phyloP scores from a whole-genome alignment of 2,888 invertebrate species.

The Megastigmus dorsalis region DNA sequence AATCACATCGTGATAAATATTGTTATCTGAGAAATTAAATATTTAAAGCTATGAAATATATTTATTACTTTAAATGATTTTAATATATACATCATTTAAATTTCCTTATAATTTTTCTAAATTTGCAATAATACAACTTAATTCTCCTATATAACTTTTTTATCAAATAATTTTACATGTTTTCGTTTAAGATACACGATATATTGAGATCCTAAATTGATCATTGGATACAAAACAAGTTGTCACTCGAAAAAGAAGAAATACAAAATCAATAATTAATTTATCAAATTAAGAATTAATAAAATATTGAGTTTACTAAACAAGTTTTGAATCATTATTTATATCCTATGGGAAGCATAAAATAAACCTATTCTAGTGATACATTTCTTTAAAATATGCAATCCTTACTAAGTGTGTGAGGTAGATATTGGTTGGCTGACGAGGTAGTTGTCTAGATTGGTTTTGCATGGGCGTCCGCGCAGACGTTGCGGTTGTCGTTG shows the following conservation, averaged over 20 bases:
- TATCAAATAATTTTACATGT: too few species aligned
- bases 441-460: conserved; percentile 73
- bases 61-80: not conserved
- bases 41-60: not conserved
- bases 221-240: too few species aligned
- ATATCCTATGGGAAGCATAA: too few species aligned
- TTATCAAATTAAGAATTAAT: too few species aligned
- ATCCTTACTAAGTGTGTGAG: conserved; percentile 71
- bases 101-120: not conserved
- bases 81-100: not conserved
- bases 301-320: too few species aligned
- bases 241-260: too few species aligned
- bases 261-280: too few species aligned
- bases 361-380: not conserved
- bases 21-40: conserved; percentile 2
- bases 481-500: conserved; percentile 67
- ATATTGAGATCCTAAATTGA: too few species aligned
- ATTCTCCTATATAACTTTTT: too few species aligned
- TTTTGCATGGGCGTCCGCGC: conserved; percentile 71
- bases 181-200: too few species aligned
- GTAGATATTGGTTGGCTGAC: conserved; percentile 73
- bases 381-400: not conserved
- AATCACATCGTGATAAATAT: conserved; percentile 28
- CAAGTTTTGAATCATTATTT: too few species aligned
- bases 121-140: too few species aligned